Evolutionary conservation across 1,140 invertebrate genomes (phyloP), one percentile per base, ranked within the genome.

Genomic region (Gryllus bimaculatus): DNA sequence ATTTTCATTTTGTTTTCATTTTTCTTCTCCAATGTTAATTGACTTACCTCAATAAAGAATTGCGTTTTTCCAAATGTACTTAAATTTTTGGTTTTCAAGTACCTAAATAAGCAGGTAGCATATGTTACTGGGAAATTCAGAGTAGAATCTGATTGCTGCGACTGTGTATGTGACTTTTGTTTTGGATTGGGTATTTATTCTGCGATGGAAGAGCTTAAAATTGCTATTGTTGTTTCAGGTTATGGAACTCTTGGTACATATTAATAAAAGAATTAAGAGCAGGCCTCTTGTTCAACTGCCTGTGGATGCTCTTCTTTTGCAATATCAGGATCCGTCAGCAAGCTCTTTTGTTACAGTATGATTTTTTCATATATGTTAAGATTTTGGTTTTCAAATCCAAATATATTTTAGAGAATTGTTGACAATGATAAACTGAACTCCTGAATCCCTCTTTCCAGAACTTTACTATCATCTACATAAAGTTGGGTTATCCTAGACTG

Each of bases 381-480:
- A 39, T 39, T 39, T 78, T 73, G 39, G 18, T 6, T 78, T 73
- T 48, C 49, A n/a, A 66, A 21, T 75, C 20, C 75, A 13, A n/a
- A 39, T 48, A 74, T 74, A 78, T 74, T 78, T 15, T 75, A 76
- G 73, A n/a, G 48, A n/a, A 21, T 12, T 76, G 15, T 79, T 81
- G 15, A 39, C 76, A 8, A 77, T 7, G 10, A 73, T 15, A 18
- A 18, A 79, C 20, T 73, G 73, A 73, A 73, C 20, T 73, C 10
- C 20, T 48, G 15, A 10, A 54, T 75, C 84, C 81, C 85, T 81
- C 83, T 81, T 90, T 91, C 47, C 87, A 96, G 92, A 98, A 98
- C 87, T 97, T 98, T 84, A 93, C 94, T 74, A 95, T 97, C 78
- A 95, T 98, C 83, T 98, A 97, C 84, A 93, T 98, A 74, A 96